Conservation (phyloP, 92 coral and sea anemone genomes). For the Isaurus tuberculatus region DNA sequence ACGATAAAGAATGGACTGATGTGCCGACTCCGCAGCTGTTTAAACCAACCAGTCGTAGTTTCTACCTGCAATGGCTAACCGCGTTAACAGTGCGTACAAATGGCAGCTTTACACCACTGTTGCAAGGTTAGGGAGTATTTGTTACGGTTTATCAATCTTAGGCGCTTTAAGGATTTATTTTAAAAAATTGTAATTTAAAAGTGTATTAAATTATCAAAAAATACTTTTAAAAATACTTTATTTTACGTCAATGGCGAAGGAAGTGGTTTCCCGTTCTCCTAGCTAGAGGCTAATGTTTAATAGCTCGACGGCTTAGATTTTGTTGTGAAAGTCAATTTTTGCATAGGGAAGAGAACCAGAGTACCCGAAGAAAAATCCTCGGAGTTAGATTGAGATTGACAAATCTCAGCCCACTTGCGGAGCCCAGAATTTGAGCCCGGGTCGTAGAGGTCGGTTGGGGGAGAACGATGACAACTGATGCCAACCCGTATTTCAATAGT, state of each 20-base stretch:
- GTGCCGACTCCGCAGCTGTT: slow-evolving; percentile 5
- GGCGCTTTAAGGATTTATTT: slow-evolving; percentile 7
- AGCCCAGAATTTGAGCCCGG: not conserved
- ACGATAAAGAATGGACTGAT: slow-evolving; percentile 2
- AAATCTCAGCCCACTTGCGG: slow-evolving; percentile 5
- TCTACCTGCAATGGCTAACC: not conserved
- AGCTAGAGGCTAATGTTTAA: not conserved
- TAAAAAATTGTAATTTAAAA: slow-evolving; percentile 5
- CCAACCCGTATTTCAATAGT: slow-evolving; percentile 9
- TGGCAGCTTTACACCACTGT: slow-evolving; percentile 24
- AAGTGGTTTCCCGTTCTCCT: slow-evolving; percentile 12
- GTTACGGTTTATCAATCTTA: not conserved
- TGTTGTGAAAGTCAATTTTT: not conserved
- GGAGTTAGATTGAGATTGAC: not conserved
- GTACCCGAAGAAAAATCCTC: slow-evolving; percentile 2
- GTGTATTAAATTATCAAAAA: not conserved
- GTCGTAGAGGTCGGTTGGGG: not conserved
- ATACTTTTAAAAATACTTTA: too few species aligned
- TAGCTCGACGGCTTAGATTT: not conserved
- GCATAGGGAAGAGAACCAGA: not conserved
- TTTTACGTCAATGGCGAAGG: slow-evolving; percentile 15
- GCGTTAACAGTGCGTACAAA: not conserved
- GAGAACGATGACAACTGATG: slow-evolving; percentile 9
- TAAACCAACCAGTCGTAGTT: not conserved
- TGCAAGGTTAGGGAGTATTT: not conserved